phyloP scores from a whole-genome alignment of 2,888 invertebrate genomes.

The Atethmia centrago region DNA sequence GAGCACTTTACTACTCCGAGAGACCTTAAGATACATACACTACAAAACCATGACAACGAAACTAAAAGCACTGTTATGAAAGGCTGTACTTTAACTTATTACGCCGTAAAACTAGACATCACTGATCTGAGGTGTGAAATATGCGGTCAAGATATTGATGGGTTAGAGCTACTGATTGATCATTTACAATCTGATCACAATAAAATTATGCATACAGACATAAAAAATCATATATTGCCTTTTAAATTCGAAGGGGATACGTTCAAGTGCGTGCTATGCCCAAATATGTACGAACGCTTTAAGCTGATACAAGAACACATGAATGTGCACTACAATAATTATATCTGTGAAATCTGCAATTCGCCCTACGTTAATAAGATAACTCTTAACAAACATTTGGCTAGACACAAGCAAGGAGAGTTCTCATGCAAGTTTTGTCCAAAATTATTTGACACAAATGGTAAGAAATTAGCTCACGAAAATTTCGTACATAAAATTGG shows the following conservation, averaged over 20 bases:
- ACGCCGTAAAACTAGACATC: slow-evolving; percentile 57
- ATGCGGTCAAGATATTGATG: slow-evolving; percentile 36
- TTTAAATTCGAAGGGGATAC: slow-evolving; percentile 54
- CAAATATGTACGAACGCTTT: slow-evolving; percentile 45
- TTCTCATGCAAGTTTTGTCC: slow-evolving; percentile 53
- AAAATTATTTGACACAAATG: slow-evolving; percentile 60
- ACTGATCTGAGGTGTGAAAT: slow-evolving; percentile 49
- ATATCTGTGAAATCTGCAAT: slow-evolving; percentile 63
- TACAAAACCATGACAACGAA: slow-evolving; percentile 67
- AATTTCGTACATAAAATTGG: slow-evolving; percentile 53
- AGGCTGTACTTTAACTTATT: slow-evolving; percentile 61
- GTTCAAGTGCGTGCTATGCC: slow-evolving; percentile 46
- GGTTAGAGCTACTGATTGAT: slow-evolving; percentile 24
- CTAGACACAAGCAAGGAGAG: slow-evolving; percentile 56
- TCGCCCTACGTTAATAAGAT: slow-evolving; percentile 80
- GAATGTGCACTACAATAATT: slow-evolving; percentile 60
- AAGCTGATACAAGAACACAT: slow-evolving; percentile 61
- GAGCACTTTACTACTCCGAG: slow-evolving; percentile 68
- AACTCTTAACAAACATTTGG: slow-evolving; percentile 43
- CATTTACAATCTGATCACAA: slow-evolving; percentile 44
- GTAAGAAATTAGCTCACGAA: slow-evolving; percentile 56
- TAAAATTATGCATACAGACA: slow-evolving; percentile 46
- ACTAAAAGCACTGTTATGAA: slow-evolving; percentile 69
- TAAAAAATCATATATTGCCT: slow-evolving; percentile 59
- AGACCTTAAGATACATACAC: slow-evolving; percentile 76